A percentile compares a stretch with the other conserved stretches of the same genome.
phyloP scores from a whole-genome alignment of 1,140 invertebrate genomes.

The Brevipalpus yothersi region DNA sequence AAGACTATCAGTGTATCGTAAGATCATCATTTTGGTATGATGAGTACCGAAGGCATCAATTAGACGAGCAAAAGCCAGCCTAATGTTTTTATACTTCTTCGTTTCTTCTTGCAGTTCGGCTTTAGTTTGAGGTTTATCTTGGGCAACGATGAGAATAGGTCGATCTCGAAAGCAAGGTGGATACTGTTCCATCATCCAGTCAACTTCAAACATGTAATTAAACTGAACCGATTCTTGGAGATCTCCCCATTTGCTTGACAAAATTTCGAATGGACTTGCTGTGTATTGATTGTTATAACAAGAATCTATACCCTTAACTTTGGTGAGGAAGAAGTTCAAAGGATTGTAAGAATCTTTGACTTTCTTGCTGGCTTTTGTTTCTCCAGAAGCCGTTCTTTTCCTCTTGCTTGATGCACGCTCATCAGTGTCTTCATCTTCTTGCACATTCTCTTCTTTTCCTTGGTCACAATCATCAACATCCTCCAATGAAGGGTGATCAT shows the following conservation, averaged over 20 bases:
- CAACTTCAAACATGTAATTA: conserved; percentile 72
- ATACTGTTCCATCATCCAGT: conserved; percentile 47
- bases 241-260: conserved; percentile 7
- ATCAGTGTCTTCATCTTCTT: not conserved
- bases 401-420: not conserved
- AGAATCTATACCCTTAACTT: conserved; percentile 17
- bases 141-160: conserved; percentile 5
- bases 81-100: conserved; percentile 20
- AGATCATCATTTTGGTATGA: conserved; percentile 57
- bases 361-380: not conserved
- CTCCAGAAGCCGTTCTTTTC: not conserved
- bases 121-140: conserved; percentile 3
- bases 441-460: not conserved
- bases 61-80: conserved; percentile 4
- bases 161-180: conserved; percentile 17
- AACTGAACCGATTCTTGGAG: conserved; percentile 32
- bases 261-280: conserved; percentile 18
- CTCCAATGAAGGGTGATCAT: conserved; percentile 36
- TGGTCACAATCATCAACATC: not conserved
- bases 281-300: conserved; percentile 15
- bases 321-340: conserved; percentile 8
- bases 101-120: not conserved
- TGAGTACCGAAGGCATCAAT: conserved; percentile 6
- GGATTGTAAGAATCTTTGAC: not conserved
- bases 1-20: conserved; percentile 51